Evolutionary conservation across 2,797 vertebrate genomes (phyloP), one percentile per base, ranked within the genome.

Genomic region (Diplodus sargus): DNA sequence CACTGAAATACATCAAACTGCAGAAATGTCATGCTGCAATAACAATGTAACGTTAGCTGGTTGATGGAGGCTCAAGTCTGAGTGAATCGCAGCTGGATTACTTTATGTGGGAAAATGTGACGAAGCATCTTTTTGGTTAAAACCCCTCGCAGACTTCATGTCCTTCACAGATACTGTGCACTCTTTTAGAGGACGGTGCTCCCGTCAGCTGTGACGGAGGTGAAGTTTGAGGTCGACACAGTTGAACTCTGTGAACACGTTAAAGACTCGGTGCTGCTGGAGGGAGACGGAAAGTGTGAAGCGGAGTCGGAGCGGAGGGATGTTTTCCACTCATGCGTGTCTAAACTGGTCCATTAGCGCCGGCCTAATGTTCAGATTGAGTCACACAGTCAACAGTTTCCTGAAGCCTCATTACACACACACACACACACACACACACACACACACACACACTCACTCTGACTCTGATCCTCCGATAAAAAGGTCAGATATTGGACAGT

Each of bases 281-380:
- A 25, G 16, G 14, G 5, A 58, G 59, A 34, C 70, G 0, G 18
- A 17, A 34, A 23, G 45, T n/a, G 51, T 25, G 53, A 47, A 20
- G n/a, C 22, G 0, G 30, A 70, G 58, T 15, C 58, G 4, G 52
- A 49, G 49, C 7, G n/a, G 53, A 71, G 17, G n/a, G 61, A 72
- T 64, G 82, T 57, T 59, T 11, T 14, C 74, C 75, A 48, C n/a
- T 61, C 85, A 85, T 74, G 85, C 79, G 22, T 80, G 85, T 83
- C 79, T 74, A 74, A 83, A 87, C 84, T 53, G 81, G 77, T 77
- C 79, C 80, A 86, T 90, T 85, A 86, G 73, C 23, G 20, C 47
- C 79, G 34, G 54, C 22, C 79, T 84, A 74, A 80, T 69, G 77
- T 83, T 85, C 76, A 78, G 51, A n/a, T 14, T 73, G 76, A 88